Evolutionary conservation across 1,140 invertebrate genomes (phyloP), one percentile per base, ranked within the genome.

Genomic region (Onthophagus taurus): DNA sequence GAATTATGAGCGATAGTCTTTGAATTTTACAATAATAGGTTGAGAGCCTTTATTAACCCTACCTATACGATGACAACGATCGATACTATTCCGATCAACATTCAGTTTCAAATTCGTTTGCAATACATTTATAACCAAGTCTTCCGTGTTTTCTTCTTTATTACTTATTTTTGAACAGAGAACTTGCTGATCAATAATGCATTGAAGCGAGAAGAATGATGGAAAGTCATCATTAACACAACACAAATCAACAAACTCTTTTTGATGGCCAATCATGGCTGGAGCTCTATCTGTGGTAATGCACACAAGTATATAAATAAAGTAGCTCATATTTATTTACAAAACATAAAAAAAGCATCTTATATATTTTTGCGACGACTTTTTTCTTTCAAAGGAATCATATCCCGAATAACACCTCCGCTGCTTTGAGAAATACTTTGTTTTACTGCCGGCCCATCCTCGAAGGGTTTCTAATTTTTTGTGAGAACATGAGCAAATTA

Each of bases 241-340:
- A 48, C 33, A 45, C 13, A 44, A 48, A 34, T 29, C 42, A 24
- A 44, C 16, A 33, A 44, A 48, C n/a, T 42, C 42, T 14, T 48
- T 48, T 16, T 31, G 23, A 24, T 26, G 26, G 9, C 42, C 42
- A 31, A 35, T 48, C 42, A 33, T n/a, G n/a, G n/a, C n/a, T 39
- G 21, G 26, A 48, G 50, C 45, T 42, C 48, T 57, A 48, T 59
- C 50, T 44, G 46, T 53, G n/a, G n/a, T n/a, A n/a, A n/a, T n/a
- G n/a, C 44, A 53, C 41, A 53, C 55, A 52, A 44, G 52, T 58
- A 19, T 47, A 58, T 31, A 55, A 48, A 30, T 46, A 34, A 16
- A 50, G 44, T 19, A 43, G 48, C 12, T 39, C 42, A 23, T 44
- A 47, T 43, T 39, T 21, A n/a, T 43, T 36, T 16, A 1, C 26